Evolutionary conservation across 2,113 vertebrate species (phyloP), one percentile per base, ranked within the genome.

Genomic region (Mixornis gularis): DNA sequence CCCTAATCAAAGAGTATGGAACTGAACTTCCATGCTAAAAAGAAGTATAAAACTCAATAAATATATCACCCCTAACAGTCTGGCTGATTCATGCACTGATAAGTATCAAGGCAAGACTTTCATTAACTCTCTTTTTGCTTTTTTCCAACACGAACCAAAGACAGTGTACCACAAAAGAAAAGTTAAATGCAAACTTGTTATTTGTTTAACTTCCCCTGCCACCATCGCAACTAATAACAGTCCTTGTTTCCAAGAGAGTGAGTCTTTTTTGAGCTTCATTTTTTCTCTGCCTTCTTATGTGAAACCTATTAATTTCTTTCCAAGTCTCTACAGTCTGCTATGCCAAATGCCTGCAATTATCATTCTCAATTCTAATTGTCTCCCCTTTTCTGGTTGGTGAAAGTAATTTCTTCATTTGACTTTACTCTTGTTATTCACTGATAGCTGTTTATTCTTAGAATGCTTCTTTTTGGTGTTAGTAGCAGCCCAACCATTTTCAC

Each of bases 261-360:
- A 68, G 80, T 88, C 84, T 81, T 88, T 90, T 87, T 44, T 48
- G 48, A 92, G 64, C 25, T 68, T 95, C 62, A 87, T 76, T 53
- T 93, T 94, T 82, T 52, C 52, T 60, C 86, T 66, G 70, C 79
- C n/a, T 91, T 79, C 65, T 77, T 62, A 76, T 65, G 79, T 86
- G 89, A 96, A 96, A 89, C 49, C 69, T 72, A 88, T 91, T 95
- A 44, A 95, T 94, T 95, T 96, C 51, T 93, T 92, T 96, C 85
- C 76, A 95, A 89, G 34, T 73, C 78, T 92, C 40, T 78, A 60
- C 32, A 91, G 62, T 70, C 68, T 60, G 48, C 56, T 76, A 79
- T 85, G 92, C 85, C 85, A 95, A 96, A 56, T 89, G 77, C 22
- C 84, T 80, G 48, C 79, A 96, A 95, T 96, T 96, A 95, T 78